A percentile compares a stretch with the other conserved stretches of the same genome.
Conservation (phyloP, 2,113 vertebrate species). For the Nibea coibor region DNA sequence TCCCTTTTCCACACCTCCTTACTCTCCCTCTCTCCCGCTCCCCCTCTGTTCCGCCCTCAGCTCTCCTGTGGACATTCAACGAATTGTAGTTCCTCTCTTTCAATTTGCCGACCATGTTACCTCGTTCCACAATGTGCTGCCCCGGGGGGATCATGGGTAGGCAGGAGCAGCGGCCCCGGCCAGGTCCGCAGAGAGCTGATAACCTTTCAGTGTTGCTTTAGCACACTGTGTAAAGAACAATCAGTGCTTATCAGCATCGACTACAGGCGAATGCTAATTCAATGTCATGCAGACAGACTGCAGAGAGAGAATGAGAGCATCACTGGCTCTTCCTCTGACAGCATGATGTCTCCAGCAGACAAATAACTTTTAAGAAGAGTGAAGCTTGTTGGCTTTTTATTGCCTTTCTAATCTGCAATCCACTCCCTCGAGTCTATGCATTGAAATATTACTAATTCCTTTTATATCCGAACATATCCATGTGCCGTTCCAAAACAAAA, state of each 20-base stretch:
- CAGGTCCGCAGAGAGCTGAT: slow-evolving; percentile 75
- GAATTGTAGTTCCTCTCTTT: slow-evolving; percentile 75
- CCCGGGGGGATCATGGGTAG: slow-evolving; percentile 53
- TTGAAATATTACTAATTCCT: neutral
- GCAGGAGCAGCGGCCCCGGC: slow-evolving; percentile 63
- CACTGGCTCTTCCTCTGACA: slow-evolving; percentile 26
- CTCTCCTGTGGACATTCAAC: slow-evolving; percentile 65
- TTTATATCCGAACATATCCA: neutral
- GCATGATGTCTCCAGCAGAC: slow-evolving; percentile 22
- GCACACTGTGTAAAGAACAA: slow-evolving; percentile 78
- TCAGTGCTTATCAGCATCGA: slow-evolving; percentile 76
- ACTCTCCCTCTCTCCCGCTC: slow-evolving; percentile 13
- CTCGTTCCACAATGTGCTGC: slow-evolving; percentile 64
- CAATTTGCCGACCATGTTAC: slow-evolving; percentile 68
- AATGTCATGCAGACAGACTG: slow-evolving; percentile 59
- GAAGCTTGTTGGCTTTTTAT: slow-evolving; percentile 27
- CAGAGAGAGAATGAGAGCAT: slow-evolving; percentile 43
- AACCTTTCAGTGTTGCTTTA: slow-evolving; percentile 79
- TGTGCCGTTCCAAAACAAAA: neutral
- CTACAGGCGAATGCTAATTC: slow-evolving; percentile 77
- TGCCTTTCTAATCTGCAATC: slow-evolving; percentile 39
- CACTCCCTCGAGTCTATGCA: slow-evolving; percentile 25
- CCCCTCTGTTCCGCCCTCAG: slow-evolving; percentile 25
- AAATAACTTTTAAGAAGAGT: slow-evolving; percentile 34
- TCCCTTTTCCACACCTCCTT: slow-evolving; percentile 51